These are phyloP conservation scores for Saguinus imperator DNA, from an alignment of 2,113 vertebrate species.

Conservation along the genomic window DNA sequence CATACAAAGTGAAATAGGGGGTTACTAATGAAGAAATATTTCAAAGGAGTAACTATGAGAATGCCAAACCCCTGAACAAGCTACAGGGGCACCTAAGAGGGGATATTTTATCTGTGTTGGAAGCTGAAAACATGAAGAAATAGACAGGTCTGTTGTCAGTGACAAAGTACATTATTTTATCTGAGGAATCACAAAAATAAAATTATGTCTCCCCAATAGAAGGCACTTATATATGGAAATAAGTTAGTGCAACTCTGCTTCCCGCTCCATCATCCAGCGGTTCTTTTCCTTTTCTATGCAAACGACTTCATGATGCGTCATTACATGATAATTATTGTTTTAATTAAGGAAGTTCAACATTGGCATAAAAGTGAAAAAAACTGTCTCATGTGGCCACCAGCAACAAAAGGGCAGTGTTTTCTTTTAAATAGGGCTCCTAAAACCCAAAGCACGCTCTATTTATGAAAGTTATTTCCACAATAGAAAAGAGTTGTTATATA, in stretches of 20 bases:
- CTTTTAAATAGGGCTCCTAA: constrained; percentile 19
- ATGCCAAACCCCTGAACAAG: too few relatives aligned
- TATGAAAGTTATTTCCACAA: background rate
- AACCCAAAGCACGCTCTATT: background rate
- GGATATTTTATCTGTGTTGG: background rate
- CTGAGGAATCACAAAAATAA: background rate
- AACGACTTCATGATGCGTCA: background rate
- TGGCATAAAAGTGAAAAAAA: background rate
- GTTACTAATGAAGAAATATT: background rate
- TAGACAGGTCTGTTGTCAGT: background rate
- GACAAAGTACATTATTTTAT: background rate
- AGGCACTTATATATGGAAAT: background rate
- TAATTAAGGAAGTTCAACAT: background rate
- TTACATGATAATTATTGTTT: constrained; percentile 37
- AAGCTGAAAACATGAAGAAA: background rate
- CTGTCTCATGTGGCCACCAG: background rate
- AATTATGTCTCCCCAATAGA: background rate
- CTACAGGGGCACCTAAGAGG: background rate
- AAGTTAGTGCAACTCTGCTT: background rate
- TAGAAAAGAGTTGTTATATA: background rate
- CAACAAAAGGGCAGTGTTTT: constrained; percentile 48
- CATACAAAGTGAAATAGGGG: background rate
- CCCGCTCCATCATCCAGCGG: background rate
- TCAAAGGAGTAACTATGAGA: background rate
- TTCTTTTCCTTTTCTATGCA: constrained; percentile 20